Conservation (phyloP, 2,888 invertebrate species). For the Tribolium freemani region DNA sequence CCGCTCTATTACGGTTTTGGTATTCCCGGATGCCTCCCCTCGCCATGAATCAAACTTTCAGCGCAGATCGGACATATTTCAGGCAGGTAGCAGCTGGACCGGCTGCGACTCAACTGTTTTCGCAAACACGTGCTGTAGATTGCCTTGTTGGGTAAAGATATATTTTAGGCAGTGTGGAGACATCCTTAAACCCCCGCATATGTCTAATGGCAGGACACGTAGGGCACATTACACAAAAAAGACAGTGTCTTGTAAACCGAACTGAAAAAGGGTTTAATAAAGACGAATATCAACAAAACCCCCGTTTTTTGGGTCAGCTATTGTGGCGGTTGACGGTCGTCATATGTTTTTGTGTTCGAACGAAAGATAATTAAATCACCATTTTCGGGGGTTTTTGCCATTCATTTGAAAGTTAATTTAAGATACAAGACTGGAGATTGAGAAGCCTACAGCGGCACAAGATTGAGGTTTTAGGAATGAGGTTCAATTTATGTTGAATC, state of each 20-base stretch:
- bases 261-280: background rate
- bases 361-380: conserved; percentile 29
- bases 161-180: conserved; percentile 44
- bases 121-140: conserved; percentile 53
- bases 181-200: conserved; percentile 32
- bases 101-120: conserved; percentile 47
- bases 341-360: conserved; percentile 9
- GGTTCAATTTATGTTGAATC: conserved; percentile 40
- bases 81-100: conserved; percentile 53
- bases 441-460: conserved; percentile 27
- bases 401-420: conserved; percentile 36
- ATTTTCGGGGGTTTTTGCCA: conserved; percentile 29
- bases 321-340: conserved; percentile 7
- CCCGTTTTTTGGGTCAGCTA: conserved; percentile 2
- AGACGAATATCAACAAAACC: conserved; percentile 5
- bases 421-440: conserved; percentile 23
- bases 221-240: conserved; percentile 25
- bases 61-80: conserved; percentile 50
- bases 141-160: conserved; percentile 47
- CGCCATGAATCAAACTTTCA: conserved; percentile 52
- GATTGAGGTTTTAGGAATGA: conserved; percentile 29
- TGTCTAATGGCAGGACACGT: conserved; percentile 27
- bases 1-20: conserved; percentile 12
- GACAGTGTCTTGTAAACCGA: background rate
- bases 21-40: conserved; percentile 38